These are phyloP conservation scores for Acipenser ruthenus DNA, from an alignment of 2,797 vertebrate species.

Conservation along the genomic window DNA sequence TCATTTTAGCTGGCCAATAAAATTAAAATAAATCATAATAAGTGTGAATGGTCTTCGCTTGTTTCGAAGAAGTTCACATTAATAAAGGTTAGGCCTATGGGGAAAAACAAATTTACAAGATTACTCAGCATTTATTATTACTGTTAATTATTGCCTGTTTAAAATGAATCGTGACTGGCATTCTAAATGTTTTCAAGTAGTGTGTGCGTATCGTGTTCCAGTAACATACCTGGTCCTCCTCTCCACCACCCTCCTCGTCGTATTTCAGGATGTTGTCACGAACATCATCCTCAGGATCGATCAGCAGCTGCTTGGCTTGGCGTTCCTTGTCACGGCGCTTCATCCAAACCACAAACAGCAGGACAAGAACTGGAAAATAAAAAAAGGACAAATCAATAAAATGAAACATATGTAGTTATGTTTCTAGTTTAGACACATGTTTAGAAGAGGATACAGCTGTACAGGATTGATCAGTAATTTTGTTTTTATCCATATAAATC, in stretches of 20 bases:
- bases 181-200: no score
- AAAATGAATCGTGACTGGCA: constrained; percentile 12
- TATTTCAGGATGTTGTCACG: constrained; percentile 96
- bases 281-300: constrained; percentile 93
- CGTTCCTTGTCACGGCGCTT: constrained; percentile 91
- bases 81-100: neutral
- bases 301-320: constrained; percentile 90
- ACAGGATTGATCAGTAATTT: constrained; percentile 15
- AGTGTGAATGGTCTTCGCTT: no score
- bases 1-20: no score
- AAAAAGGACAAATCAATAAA: neutral
- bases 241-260: constrained; percentile 96
- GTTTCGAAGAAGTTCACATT: no score
- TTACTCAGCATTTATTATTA: constrained; percentile 27
- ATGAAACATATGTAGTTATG: constrained; percentile 3
- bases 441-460: constrained; percentile 11
- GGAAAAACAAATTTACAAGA: constrained; percentile 50
- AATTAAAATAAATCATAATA: no score
- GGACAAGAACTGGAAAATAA: constrained; percentile 69
- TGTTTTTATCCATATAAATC: constrained; percentile 12
- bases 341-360: constrained; percentile 97
- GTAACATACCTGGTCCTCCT: constrained; percentile 86
- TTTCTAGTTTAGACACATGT: constrained; percentile 8
- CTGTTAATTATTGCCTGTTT: constrained; percentile 35
- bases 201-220: no score